These are phyloP conservation scores for Meleagris gallopavo DNA, from an alignment of 2,113 vertebrate species.

Conservation along the genomic window DNA sequence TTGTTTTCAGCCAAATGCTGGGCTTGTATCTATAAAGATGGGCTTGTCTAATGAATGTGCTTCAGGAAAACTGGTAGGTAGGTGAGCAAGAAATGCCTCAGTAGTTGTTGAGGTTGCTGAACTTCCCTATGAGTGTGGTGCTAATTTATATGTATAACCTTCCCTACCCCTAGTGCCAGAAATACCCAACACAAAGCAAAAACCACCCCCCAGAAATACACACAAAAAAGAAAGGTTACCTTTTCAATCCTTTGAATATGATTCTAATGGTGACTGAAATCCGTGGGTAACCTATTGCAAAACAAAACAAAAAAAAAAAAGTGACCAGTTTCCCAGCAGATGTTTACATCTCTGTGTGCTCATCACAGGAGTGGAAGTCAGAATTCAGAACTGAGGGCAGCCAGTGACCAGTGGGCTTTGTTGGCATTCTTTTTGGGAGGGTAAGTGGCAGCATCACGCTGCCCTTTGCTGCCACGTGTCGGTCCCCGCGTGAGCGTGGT, in stretches of 20 bases:
- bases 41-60: neutral
- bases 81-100: neutral
- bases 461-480: rapidly evolving
- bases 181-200: neutral
- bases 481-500: rapidly evolving
- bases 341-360: neutral
- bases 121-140: too few relatives aligned
- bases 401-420: neutral
- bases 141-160: neutral
- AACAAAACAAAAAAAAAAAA: neutral
- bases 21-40: neutral
- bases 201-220: neutral
- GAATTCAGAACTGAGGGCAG: neutral
- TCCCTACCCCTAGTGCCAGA: neutral
- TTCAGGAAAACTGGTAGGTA: neutral
- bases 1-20: neutral
- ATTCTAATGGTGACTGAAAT: neutral
- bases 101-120: too few relatives aligned
- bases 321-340: neutral
- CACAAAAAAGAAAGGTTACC: neutral
- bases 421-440: neutral
- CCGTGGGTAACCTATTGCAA: neutral
- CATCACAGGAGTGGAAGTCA: neutral
- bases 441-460: rapidly evolving
- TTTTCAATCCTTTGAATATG: neutral